Base-by-base conservation (phyloP, 2,113 vertebrate genomes). In the Rattus rattus region DNA sequence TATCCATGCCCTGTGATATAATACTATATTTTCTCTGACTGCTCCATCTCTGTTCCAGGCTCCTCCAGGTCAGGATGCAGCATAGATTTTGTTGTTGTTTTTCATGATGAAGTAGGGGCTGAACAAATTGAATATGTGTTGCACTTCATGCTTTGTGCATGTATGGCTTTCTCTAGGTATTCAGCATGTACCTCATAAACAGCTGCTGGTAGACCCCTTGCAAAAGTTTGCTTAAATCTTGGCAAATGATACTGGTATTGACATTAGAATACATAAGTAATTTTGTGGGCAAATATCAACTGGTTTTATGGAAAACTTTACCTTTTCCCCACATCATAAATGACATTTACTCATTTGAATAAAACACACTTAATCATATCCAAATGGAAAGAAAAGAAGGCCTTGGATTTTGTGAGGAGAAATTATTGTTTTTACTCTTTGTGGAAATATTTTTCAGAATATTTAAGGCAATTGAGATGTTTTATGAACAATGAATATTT, bases 281-380 rank as follows among this genome's bases (percentile, higher is more conserved):
- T 77, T 94, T 94, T 70, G 70, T 88, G 81, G 59, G 88, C 52
- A 96, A 94, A 88, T 95, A 90, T 83, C 47, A 93, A 72, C 81
- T 77, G 39, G 70, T 54, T 95, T 94, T 47, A 89, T 47, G 77
- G 79, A 95, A 47, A 88, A 81, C 26, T 85, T 83, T 30, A 90
- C 39, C 49, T 30, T 90, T 95, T 87, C 84, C 88, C 52, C 54
- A 91, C 90, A 79, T 80, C 77, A 88, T 86, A 70, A 11, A 54
- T 90, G 69, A 88, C 73, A 96, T 65, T 26, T 90, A 12, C 24
- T 95, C 80, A 80, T 92, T 56, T 19, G 52, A 92, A 88, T 92
- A 90, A 95, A 94, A 76, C 59, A 88, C 26, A 76, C 39, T 86
- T 95, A 96, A 92, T 89, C 65, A 96, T 87, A 94, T 92, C 88